Evolutionary conservation across 2,797 vertebrate species (phyloP).

Genomic region (Lepus townsendii): DNA sequence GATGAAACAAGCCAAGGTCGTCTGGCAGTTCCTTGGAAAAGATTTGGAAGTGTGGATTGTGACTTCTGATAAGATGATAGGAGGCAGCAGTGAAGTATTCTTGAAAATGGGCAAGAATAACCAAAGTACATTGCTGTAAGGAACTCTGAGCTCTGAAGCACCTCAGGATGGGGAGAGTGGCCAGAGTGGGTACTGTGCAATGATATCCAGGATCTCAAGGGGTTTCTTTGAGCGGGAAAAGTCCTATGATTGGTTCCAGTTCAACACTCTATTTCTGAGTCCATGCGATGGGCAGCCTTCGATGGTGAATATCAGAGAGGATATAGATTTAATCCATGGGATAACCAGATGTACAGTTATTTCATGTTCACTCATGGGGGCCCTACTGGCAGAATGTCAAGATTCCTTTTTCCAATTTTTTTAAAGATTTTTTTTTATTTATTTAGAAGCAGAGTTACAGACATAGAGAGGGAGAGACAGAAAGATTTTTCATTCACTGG

Average conservation of each 20-base stretch:
- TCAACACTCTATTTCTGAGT: conserved; percentile 95
- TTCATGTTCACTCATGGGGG: conserved; percentile 96
- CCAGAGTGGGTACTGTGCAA: conserved; percentile 96
- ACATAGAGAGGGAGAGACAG: no score
- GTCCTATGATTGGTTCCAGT: conserved; percentile 93
- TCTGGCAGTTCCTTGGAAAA: conserved; percentile 95
- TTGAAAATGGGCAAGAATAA: conserved; percentile 93
- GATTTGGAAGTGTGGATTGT: conserved; percentile 93
- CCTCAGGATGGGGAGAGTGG: conserved; percentile 94
- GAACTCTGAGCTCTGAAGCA: conserved; percentile 90
- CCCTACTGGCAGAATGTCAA: conserved; percentile 98
- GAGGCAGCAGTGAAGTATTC: conserved; percentile 93
- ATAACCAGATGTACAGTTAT: conserved; percentile 95
- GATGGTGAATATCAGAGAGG: conserved; percentile 95
- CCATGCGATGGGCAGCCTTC: conserved; percentile 98
- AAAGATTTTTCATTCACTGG: no score
- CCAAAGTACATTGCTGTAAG: conserved; percentile 92
- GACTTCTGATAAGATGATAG: conserved; percentile 94
- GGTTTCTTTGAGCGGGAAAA: conserved; percentile 92
- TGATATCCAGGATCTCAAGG: conserved; percentile 91
- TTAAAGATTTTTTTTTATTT: no score
- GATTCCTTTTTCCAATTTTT: conserved; percentile 84
- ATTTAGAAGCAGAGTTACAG: no score
- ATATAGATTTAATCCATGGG: conserved; percentile 92
- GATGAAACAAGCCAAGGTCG: conserved; percentile 92